Evolutionary conservation across 2,113 vertebrate species (phyloP).

Genomic region (Rhinopomastus cyanomelas): DNA sequence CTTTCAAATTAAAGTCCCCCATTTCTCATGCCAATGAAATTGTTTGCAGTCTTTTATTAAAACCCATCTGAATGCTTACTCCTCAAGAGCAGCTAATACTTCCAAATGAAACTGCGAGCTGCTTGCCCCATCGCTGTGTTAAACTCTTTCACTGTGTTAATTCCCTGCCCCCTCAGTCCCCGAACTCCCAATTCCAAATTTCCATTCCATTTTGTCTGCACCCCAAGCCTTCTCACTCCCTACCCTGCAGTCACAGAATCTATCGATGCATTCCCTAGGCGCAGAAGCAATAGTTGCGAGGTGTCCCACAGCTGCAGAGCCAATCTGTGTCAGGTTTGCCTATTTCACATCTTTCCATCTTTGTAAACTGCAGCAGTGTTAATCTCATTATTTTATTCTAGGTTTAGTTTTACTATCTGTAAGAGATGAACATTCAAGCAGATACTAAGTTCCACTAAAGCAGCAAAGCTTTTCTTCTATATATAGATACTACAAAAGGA

Average conservation of each 20-base stretch:
- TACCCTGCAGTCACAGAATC: not conserved
- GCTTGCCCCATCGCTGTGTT: not conserved
- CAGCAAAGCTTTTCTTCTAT: not conserved
- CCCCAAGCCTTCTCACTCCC: not conserved
- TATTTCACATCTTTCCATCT: not conserved
- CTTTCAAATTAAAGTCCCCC: not conserved
- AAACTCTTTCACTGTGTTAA: not conserved
- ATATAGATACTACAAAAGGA: not conserved
- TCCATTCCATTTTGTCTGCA: not conserved
- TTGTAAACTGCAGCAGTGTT: not conserved
- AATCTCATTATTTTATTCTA: not conserved
- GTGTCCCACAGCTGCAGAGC: not conserved
- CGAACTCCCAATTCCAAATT: not conserved
- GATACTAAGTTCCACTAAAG: not conserved
- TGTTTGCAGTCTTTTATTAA: not conserved
- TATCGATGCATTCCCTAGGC: not conserved
- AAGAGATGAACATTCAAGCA: not conserved
- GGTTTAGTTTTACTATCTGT: not conserved
- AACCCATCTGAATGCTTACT: not conserved
- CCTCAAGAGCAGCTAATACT: not conserved
- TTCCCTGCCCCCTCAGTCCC: not conserved
- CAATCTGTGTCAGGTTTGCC: fast-evolving
- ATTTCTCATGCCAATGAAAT: not conserved
- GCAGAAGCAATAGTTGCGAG: not conserved
- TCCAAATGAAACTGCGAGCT: not conserved